Evolutionary conservation across 2,113 vertebrate species (phyloP), one percentile per base, ranked within the genome.

Genomic region (Syngnathus floridae): DNA sequence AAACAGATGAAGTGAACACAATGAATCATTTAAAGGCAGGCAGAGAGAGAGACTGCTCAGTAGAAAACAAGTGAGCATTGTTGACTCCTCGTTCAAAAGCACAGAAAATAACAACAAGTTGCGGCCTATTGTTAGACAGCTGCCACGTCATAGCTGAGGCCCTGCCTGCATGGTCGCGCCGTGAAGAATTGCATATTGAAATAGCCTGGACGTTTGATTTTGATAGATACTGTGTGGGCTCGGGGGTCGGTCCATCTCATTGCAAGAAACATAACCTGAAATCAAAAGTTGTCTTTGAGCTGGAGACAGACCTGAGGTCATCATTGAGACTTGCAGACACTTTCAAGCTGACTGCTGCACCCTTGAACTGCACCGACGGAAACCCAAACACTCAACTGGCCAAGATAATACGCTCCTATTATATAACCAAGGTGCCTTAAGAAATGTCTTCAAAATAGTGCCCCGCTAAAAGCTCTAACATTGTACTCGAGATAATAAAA

Each of bases 361-460:
- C 85, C 80, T 80, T 84, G 66, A 71, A 80, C 72, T 62, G 26
- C 26, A 31, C 26, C 41, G 46, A 76, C 74, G 82, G 85, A 88
- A 88, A 88, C 85, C 84, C 76, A 88, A 87, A 86, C 80, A 87
- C 35, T 71, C 63, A 55, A 62, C 63, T 58, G 43, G 69, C 70
- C 66, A 70, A 69, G 65, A 64, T 69, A 71, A 41, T 43, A 31
- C 2, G 40, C 38, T 75, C 67, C 57, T 62, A 70, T 69, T 70
- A 63, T 41, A 60, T 79, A 83, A 87, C 72, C 22, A 6, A 41
- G 12, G 60, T 66, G 63, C 59, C 14, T 0, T 38, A 54, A 55
- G 36, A n/a, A 60, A 67, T 62, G 40, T 59, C 13, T 48, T 61
- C 10, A 7, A 54, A 64, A 74, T 40, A 63, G 36, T 2, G 40